Percentiles rank a stretch among this genome's conserved stretches.
Conservation (phyloP, 2,113 vertebrate species). For the Silurus asotus region DNA sequence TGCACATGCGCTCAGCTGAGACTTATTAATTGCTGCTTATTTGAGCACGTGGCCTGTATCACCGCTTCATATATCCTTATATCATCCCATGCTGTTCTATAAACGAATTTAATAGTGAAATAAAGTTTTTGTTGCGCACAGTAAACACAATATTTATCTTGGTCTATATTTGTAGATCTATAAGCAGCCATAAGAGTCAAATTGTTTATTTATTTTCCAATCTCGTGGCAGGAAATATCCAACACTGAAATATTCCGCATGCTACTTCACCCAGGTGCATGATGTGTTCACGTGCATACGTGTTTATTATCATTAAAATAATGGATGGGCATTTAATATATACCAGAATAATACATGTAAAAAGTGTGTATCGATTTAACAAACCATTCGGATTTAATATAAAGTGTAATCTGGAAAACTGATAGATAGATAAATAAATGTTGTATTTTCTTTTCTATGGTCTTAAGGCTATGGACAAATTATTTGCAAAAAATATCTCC, state of each 20-base stretch:
- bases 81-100: not conserved
- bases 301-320: not conserved
- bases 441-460: not conserved
- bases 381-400: not conserved
- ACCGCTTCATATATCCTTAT: not conserved
- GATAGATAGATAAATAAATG: not conserved
- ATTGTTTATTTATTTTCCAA: not conserved
- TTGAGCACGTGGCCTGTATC: not conserved
- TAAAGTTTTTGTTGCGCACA: conserved; percentile 6
- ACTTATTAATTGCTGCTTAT: conserved; percentile 7
- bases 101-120: conserved; percentile 22
- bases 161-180: not conserved
- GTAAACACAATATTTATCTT: conserved; percentile 13
- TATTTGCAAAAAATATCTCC: not conserved
- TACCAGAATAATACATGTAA: not conserved
- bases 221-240: not conserved
- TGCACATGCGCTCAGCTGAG: not conserved
- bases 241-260: not conserved
- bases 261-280: not conserved
- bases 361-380: not conserved
- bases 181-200: not conserved
- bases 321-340: not conserved
- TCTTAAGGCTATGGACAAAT: not conserved
- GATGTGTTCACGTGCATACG: not conserved
- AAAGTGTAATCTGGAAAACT: not conserved